Evolutionary conservation across 2,888 invertebrate species (phyloP), one percentile per base, ranked within the genome.

Genomic region (Monochamus alternatus): DNA sequence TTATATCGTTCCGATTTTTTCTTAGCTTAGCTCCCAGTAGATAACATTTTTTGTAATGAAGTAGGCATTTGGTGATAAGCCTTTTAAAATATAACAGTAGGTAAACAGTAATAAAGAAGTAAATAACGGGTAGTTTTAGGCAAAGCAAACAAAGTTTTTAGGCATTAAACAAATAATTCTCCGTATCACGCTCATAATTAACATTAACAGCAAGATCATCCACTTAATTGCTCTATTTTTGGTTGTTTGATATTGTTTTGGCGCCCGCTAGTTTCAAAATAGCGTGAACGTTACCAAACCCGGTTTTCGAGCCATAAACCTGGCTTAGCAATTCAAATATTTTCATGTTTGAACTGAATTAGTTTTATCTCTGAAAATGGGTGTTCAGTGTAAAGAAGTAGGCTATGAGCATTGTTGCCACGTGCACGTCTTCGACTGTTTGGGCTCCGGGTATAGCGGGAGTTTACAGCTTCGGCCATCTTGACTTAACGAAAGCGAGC

Each of bases 321-420:
- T 3, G 52, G 63, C 71, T 71, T 71, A 71, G 22, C 63, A 52
- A 71, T 63, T 63, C 43, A 71, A 71, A 71, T 43, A 71, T 63
- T 63, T 62, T 55, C 59, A 44, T 14, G 30, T 58, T 69, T 69
- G 47, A 47, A 60, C 30, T 38, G 71, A 38, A 47, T 71, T 71
- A 63, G 43, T 12, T 9, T 71, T 71, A 71, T 71, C 71, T 52
- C 47, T 51, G 30, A 38, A 70, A 62, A 60, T 51, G 51, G 30
- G 51, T 51, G 22, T 51, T 65, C 22, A 65, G 47, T 47, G 71
- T 22, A 38, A 63, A 73, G 76, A 77, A 79, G 80, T 80, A 78
- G 80, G 79, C 78, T 79, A 75, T 68, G 72, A 47, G 76, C 80
- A 43, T 55, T 75, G 80, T 80, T 80, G 80, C 80, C 80, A 78